Base-by-base conservation (phyloP, 2,113 vertebrate genomes). In the Sapayoa aenigma region DNA sequence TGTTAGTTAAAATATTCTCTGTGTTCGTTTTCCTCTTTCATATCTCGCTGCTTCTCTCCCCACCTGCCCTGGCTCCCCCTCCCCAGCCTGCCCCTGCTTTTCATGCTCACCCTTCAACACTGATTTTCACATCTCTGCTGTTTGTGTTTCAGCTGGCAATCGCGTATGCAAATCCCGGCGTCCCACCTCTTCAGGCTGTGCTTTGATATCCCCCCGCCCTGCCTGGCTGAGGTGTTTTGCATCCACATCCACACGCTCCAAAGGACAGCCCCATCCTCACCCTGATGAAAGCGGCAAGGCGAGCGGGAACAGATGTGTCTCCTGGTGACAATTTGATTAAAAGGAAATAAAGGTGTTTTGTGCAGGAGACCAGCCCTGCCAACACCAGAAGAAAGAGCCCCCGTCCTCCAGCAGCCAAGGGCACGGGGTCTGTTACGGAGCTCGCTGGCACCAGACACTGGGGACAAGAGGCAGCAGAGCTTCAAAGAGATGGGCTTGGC, bases 1-100 rank as follows among this genome's bases (percentile, higher is more conserved):
- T 63, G 50, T 95, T 93, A 72, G 93, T 96, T 95, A 95, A 97
- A 98, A 97, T 92, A 95, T 93, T 94, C 89, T 28, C 91, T 79
- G 92, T 79, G 95, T 97, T 97, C 96, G 24, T 69, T 94, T 94
- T 76, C 94, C 47, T 47, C 89, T 95, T 97, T 96, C 95, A 93
- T 87, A 94, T 96, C 92, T 73, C 55, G 0, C 73, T 5, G 9
- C 82, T 28, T 12, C 82, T 50, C 80, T 81, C 37, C 56, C 46
- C 68, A 59, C 90, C 89, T 84, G 47, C 91, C 68, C 86, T 14
- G 76, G 11, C 73, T 47, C 84, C 47, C n/a, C 44, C 56, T 35
- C 66, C 73, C 31, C 33, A 89, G 77, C 56, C 82, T 74, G 87
- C 69, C 81, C 10, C 35, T 12, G 81, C 66, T 92, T 89, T 93